Evolutionary conservation across 2,888 invertebrate species (phyloP).

Genomic region (Netelia virgata): DNA sequence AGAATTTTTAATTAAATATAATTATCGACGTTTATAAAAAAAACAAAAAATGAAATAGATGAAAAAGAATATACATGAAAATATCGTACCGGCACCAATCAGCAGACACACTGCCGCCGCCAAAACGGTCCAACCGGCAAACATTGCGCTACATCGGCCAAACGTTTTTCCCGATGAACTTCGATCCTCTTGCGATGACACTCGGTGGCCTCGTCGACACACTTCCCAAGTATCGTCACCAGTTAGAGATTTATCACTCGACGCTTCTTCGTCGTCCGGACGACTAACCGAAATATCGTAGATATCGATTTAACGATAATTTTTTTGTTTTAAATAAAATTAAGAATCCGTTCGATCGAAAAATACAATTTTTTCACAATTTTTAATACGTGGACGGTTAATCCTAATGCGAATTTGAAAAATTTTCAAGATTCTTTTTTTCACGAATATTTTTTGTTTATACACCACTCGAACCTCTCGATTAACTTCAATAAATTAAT

Average conservation of each 20-base stretch:
- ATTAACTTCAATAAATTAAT: background rate
- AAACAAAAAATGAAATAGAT: background rate
- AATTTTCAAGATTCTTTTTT: background rate
- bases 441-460: background rate
- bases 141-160: conserved; percentile 79
- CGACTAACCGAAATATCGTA: conserved; percentile 13
- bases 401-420: background rate
- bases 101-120: conserved; percentile 74
- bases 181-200: conserved; percentile 56
- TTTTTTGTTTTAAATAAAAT: background rate
- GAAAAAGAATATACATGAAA: conserved; percentile 24
- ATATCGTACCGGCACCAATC: conserved; percentile 74
- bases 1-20: too few species aligned
- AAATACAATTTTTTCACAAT: background rate
- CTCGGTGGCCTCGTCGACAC: conserved; percentile 60
- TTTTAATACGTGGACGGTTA: background rate
- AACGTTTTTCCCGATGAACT: conserved; percentile 56
- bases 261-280: conserved; percentile 25
- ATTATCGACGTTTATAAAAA: too few species aligned
- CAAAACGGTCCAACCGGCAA: conserved; percentile 73
- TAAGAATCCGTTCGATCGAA: background rate
- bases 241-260: conserved; percentile 41
- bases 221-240: conserved; percentile 60
- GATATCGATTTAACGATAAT: background rate
- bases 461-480: background rate